Conservation (phyloP, 2,888 invertebrate genomes). For the Lepidochrysops patricia region DNA sequence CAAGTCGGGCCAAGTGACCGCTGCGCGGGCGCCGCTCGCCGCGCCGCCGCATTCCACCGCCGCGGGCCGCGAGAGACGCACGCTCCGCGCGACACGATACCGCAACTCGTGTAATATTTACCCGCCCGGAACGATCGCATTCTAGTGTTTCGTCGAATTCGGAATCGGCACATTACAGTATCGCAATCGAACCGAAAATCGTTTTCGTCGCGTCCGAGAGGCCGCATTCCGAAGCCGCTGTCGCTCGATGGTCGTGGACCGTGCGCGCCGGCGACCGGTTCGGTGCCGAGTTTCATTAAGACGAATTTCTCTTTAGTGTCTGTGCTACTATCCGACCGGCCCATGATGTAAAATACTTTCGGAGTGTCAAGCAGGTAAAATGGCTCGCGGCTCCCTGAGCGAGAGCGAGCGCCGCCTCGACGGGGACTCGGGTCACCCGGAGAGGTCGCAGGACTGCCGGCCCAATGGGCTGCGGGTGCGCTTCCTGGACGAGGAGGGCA, state of each 20-base stretch:
- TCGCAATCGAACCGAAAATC: constrained; percentile 38
- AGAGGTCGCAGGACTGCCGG: constrained; percentile 53
- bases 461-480: constrained; percentile 59
- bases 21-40: constrained; percentile 34
- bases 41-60: constrained; percentile 40
- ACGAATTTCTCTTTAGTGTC: constrained; percentile 31
- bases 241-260: constrained; percentile 67
- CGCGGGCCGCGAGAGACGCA: constrained; percentile 37
- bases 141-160: constrained; percentile 33
- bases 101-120: constrained; percentile 37
- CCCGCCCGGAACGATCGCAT: constrained; percentile 30
- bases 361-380: constrained; percentile 37
- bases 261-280: constrained; percentile 51
- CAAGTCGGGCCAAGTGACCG: constrained; percentile 47
- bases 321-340: constrained; percentile 16
- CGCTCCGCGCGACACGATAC: constrained; percentile 25
- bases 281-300: constrained; percentile 32
- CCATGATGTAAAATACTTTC: constrained; percentile 36
- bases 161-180: constrained; percentile 34
- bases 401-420: constrained; percentile 63
- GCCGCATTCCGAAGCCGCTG: constrained; percentile 72
- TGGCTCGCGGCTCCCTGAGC: constrained; percentile 65
- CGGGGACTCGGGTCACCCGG: constrained; percentile 47
- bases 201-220: constrained; percentile 45
- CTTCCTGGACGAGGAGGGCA: constrained; percentile 66